Conservation (phyloP, 1,140 invertebrate genomes). For the Monomorium pharaonis region DNA sequence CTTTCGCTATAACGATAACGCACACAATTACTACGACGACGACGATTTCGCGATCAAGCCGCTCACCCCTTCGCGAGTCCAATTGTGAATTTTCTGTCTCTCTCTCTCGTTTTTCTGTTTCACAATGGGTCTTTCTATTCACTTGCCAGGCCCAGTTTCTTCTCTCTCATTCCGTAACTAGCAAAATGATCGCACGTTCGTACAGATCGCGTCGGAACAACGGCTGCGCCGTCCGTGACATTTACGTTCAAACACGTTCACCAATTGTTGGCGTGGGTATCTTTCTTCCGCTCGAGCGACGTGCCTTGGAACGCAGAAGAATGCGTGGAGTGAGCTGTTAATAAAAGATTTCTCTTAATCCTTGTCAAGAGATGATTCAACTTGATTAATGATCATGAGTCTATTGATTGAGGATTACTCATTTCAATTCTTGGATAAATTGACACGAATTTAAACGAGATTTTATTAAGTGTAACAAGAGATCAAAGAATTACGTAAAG, state of each 20-base stretch:
- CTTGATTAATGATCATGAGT: not conserved
- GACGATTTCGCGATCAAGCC: slow-evolving; percentile 1
- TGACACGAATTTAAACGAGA: not conserved
- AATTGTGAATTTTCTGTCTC: not conserved
- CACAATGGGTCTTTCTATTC: not conserved
- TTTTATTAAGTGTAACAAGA: too few relatives aligned
- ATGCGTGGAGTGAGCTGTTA: not conserved
- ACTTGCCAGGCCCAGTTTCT: not conserved
- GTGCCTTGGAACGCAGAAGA: not conserved
- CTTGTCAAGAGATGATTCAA: not conserved
- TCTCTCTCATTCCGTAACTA: slow-evolving; percentile 5
- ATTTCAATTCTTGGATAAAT: not conserved
- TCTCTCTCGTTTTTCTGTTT: not conserved
- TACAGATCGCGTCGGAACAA: slow-evolving; percentile 17
- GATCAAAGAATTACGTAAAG: too few relatives aligned
- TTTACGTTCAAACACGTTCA: slow-evolving; percentile 54
- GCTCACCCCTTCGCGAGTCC: not conserved
- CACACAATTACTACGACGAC: not conserved
- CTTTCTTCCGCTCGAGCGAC: slow-evolving; percentile 2
- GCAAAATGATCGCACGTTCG: not conserved
- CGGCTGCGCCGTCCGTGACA: slow-evolving; percentile 48
- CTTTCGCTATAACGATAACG: slow-evolving; percentile 26
- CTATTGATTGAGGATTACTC: not conserved
- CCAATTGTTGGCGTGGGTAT: not conserved
- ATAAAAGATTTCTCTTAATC: not conserved